A percentile compares a stretch with the other conserved stretches of the same genome.
These are phyloP conservation scores for Sitodiplosis mosellana DNA, from an alignment of 1,140 invertebrate species.

Conservation along the genomic window DNA sequence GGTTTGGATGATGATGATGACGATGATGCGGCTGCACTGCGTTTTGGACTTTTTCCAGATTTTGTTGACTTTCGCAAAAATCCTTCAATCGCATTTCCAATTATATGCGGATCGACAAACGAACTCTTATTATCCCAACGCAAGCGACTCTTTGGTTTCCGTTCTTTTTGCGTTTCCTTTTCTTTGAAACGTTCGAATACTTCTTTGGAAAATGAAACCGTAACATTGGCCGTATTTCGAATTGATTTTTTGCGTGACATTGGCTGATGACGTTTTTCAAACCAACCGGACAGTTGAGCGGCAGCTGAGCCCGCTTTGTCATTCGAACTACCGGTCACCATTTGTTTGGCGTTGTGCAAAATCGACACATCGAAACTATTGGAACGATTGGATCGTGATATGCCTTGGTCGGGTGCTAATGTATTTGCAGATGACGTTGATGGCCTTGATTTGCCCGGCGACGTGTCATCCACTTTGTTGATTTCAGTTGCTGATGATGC, in stretches of 20 bases:
- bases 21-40: slow-evolving; percentile 12
- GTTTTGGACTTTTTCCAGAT: slow-evolving; percentile 16
- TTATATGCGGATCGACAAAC: slow-evolving; percentile 52
- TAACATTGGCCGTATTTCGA: slow-evolving; percentile 28
- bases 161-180: slow-evolving; percentile 12
- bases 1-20: slow-evolving; percentile 18
- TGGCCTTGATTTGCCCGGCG: slow-evolving; percentile 19
- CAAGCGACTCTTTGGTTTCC: slow-evolving; percentile 21
- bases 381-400: slow-evolving; percentile 37
- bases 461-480: slow-evolving; percentile 34
- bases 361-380: slow-evolving; percentile 67
- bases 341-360: slow-evolving; percentile 31
- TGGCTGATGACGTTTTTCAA: slow-evolving; percentile 51
- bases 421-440: slow-evolving; percentile 14
- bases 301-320: slow-evolving; percentile 26
- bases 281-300: slow-evolving; percentile 46
- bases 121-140: slow-evolving; percentile 17
- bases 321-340: slow-evolving; percentile 15
- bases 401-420: slow-evolving; percentile 11
- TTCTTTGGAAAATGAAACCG: slow-evolving; percentile 32
- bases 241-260: slow-evolving; percentile 40
- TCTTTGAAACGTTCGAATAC: slow-evolving; percentile 26
- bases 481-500: slow-evolving; percentile 65
- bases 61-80: slow-evolving; percentile 39
- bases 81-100: slow-evolving; percentile 64